These are phyloP conservation scores for Plestiodon gilberti DNA, from an alignment of 2,113 vertebrate genomes.

Conservation along the genomic window DNA sequence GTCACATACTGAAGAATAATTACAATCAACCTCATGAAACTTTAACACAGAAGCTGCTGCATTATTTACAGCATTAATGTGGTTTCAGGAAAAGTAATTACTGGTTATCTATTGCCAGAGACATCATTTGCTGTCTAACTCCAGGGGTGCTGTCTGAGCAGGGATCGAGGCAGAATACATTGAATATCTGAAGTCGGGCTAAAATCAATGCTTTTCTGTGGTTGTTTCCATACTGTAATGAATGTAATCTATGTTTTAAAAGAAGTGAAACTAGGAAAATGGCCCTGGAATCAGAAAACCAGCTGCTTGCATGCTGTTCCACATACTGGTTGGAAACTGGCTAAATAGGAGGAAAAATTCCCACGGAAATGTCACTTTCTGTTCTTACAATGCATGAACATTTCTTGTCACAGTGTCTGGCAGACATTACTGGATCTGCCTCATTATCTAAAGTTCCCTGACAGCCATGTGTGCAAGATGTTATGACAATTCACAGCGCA, in stretches of 20 bases:
- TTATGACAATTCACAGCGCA: neutral
- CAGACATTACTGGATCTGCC: constrained; percentile 27
- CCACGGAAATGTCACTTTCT: constrained; percentile 23
- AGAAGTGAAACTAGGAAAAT: neutral
- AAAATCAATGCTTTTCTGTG: constrained; percentile 49
- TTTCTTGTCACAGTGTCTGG: constrained; percentile 35
- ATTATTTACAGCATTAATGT: constrained; percentile 63
- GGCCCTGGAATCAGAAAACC: neutral
- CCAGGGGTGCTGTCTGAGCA: constrained; percentile 39
- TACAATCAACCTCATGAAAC: constrained; percentile 64
- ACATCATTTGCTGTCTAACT: constrained; percentile 45
- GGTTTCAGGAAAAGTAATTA: constrained; percentile 62
- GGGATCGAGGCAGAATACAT: constrained; percentile 36
- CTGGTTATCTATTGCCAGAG: constrained; percentile 53
- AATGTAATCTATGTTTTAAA: neutral
- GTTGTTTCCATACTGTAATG: neutral
- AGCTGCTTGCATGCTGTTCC: neutral
- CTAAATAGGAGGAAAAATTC: neutral
- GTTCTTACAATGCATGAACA: constrained; percentile 10
- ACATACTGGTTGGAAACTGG: constrained; percentile 34
- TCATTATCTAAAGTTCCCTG: neutral
- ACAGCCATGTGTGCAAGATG: neutral
- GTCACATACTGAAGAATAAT: constrained; percentile 60
- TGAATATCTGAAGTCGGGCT: constrained; percentile 52
- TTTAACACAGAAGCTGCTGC: constrained; percentile 60